Conservation (phyloP, 2,888 invertebrate genomes). For the Piscicola geometra region DNA sequence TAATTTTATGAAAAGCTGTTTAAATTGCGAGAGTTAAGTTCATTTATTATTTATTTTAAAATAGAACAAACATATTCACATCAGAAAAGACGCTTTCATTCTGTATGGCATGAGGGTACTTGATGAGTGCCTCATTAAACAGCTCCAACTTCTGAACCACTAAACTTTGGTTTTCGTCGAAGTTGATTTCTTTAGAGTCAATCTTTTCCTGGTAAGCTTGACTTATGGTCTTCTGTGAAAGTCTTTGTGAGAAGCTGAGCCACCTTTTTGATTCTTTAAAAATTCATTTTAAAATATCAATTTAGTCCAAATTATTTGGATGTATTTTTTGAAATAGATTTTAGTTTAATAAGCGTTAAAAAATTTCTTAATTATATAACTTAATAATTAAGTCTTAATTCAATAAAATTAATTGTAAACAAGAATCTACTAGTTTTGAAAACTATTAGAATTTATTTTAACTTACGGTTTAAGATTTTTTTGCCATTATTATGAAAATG, state of each 20-base stretch:
- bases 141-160: slow-evolving; percentile 1
- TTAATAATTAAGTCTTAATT: too few relatives aligned
- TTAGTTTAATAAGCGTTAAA: too few relatives aligned
- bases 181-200: not conserved
- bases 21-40: not conserved
- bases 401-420: too few relatives aligned
- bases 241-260: not conserved
- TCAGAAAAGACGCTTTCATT: slow-evolving; percentile 7
- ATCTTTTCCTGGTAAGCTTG: not conserved
- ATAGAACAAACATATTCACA: not conserved
- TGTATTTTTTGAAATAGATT: too few relatives aligned
- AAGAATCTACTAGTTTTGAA: too few relatives aligned
- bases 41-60: not conserved
- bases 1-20: not conserved
- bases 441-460: too few relatives aligned
- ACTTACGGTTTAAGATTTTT: too few relatives aligned
- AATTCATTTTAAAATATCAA: too few relatives aligned
- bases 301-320: too few relatives aligned
- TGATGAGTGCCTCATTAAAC: not conserved
- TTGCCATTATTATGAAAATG: too few relatives aligned
- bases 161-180: not conserved
- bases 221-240: not conserved
- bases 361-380: too few relatives aligned
- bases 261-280: not conserved
- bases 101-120: not conserved